Percentiles rank a stretch among this genome's conserved stretches.
These are phyloP conservation scores for Pocillopora verrucosa DNA, from an alignment of 64 coral and sea anemone genomes.

Conservation along the genomic window DNA sequence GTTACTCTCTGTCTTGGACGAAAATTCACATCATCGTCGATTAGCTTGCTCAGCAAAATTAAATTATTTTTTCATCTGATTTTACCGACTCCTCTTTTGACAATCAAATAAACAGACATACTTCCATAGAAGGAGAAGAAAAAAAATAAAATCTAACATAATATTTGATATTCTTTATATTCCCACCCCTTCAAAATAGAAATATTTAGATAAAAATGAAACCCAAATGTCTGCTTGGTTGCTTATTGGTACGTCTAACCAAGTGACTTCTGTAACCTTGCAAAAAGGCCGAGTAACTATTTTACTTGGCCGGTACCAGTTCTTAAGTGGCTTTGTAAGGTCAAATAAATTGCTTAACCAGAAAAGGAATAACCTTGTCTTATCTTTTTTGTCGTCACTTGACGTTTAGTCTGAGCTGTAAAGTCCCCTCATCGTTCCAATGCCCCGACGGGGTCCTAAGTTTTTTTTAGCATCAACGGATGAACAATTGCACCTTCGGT, in stretches of 20 bases:
- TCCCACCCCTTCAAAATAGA: constrained; percentile 2
- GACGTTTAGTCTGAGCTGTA: neutral
- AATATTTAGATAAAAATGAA: constrained; percentile 16
- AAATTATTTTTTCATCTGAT: constrained; percentile 46
- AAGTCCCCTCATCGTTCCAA: neutral
- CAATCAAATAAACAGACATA: constrained; percentile 12
- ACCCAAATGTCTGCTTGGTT: neutral
- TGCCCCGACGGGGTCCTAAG: too few relatives aligned
- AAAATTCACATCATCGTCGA: neutral
- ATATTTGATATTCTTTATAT: constrained; percentile 51
- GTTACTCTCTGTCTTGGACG: neutral
- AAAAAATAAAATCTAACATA: constrained; percentile 28
- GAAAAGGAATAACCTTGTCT: neutral
- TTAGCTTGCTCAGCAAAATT: neutral
- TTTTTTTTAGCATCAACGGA: too few relatives aligned
- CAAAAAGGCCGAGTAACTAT: constrained; percentile 1
- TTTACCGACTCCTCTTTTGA: neutral
- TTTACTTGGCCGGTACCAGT: neutral
- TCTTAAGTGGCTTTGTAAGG: constrained; percentile 8
- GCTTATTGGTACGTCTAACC: neutral
- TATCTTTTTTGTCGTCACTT: neutral
- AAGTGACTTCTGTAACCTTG: neutral
- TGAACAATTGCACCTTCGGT: too few relatives aligned
- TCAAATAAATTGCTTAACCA: constrained; percentile 37
- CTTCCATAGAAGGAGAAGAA: neutral